phyloP scores from a whole-genome alignment of 2,888 invertebrate genomes.

The Erebia epiphron region DNA sequence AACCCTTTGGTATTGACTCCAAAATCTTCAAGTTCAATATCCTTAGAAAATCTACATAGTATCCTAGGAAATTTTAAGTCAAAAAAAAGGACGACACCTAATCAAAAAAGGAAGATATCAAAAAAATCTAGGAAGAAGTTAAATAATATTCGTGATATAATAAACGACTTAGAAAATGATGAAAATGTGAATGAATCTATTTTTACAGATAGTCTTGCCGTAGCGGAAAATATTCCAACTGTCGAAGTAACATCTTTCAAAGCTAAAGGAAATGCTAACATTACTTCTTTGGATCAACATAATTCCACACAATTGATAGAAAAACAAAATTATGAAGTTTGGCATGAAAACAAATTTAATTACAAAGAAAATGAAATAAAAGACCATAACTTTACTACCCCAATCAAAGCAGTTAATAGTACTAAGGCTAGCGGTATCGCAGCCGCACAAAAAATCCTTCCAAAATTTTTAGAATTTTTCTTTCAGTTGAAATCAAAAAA shows the following conservation, averaged over 20 bases:
- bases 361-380: background rate
- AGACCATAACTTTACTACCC: background rate
- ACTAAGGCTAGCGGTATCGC: conserved; percentile 33
- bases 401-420: background rate
- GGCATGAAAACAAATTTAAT: background rate
- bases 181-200: conserved; percentile 41
- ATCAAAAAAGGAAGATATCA: conserved; percentile 29
- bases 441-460: conserved; percentile 49
- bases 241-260: conserved; percentile 3
- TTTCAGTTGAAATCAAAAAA: conserved; percentile 44
- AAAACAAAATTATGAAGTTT: background rate
- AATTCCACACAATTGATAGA: too few species aligned
- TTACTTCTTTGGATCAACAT: background rate
- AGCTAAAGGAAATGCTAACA: conserved; percentile 23
- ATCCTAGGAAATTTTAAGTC: conserved; percentile 50
- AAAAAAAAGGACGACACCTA: conserved; percentile 31
- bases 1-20: conserved; percentile 64
- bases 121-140: conserved; percentile 50
- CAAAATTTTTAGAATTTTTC: conserved; percentile 60
- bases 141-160: conserved; percentile 73
- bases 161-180: conserved; percentile 60
- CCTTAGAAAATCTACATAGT: conserved; percentile 58
- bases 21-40: conserved; percentile 51
- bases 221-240: conserved; percentile 53
- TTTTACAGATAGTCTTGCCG: conserved; percentile 53